Evolutionary conservation across 2,888 invertebrate genomes (phyloP).

Genomic region (Meiosimyza platycephala): DNA sequence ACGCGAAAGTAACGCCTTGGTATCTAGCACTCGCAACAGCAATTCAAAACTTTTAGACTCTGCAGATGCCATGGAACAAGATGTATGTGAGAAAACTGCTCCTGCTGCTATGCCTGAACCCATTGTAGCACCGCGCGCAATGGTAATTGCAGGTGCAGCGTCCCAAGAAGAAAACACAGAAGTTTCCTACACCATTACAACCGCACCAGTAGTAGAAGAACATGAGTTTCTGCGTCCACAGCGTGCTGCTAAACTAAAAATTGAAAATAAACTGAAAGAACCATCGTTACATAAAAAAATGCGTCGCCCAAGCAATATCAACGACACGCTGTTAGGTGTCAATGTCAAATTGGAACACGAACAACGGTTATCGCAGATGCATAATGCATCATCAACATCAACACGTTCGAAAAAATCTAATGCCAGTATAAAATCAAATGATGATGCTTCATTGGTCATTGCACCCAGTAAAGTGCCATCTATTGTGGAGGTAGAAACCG

Average conservation of each 20-base stretch:
- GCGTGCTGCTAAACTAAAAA: conserved; percentile 60
- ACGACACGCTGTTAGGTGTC: conserved; percentile 29
- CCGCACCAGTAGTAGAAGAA: conserved; percentile 36
- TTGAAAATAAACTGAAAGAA: conserved; percentile 59
- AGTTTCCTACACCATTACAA: too few relatives aligned
- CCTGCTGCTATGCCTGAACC: conserved; percentile 9
- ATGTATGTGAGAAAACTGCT: not conserved
- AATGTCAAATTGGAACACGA: conserved; percentile 59
- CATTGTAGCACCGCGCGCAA: conserved; percentile 24
- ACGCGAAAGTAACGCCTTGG: too few relatives aligned
- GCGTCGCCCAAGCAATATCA: conserved; percentile 53
- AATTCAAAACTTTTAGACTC: conserved; percentile 50
- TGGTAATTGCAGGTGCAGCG: not conserved
- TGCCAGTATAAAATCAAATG: conserved; percentile 42
- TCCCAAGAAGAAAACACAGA: not conserved
- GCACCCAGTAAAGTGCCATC: conserved; percentile 44
- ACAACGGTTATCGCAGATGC: conserved; percentile 55
- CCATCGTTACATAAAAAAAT: conserved; percentile 52
- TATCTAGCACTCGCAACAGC: conserved; percentile 47
- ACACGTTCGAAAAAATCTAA: conserved; percentile 39
- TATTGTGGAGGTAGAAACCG: conserved; percentile 45
- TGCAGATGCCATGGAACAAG: conserved; percentile 37
- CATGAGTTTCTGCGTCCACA: conserved; percentile 55
- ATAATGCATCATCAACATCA: conserved; percentile 16
- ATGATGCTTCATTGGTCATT: conserved; percentile 45